These are phyloP conservation scores for Dryocosmus kuriphilus DNA, from an alignment of 2,888 invertebrate species.

Conservation along the genomic window DNA sequence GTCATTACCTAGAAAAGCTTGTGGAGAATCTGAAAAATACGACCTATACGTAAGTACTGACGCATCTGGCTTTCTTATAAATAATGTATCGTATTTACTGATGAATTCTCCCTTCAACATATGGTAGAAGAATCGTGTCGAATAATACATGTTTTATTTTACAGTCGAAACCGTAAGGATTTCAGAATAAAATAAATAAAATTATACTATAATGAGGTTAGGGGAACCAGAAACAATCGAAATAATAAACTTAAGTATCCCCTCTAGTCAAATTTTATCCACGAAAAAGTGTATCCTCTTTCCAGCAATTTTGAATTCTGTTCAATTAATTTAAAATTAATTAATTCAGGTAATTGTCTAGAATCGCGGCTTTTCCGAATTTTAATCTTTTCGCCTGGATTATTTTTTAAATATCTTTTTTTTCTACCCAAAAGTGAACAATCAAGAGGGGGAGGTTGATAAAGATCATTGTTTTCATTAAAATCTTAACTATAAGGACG, in stretches of 20 bases:
- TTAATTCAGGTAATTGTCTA: too few relatives aligned
- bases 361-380: too few relatives aligned
- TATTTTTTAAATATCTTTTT: too few relatives aligned
- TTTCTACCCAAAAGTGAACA: too few relatives aligned
- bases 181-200: conserved; percentile 36
- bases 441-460: too few relatives aligned
- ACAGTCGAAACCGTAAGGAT: neutral
- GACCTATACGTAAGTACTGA: neutral
- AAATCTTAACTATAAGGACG: too few relatives aligned
- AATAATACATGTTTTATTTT: conserved; percentile 51
- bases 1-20: too few relatives aligned
- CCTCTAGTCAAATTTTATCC: neutral
- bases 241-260: neutral
- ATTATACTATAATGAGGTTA: neutral
- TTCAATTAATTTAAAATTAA: too few relatives aligned
- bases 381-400: too few relatives aligned
- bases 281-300: neutral
- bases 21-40: neutral
- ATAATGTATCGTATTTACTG: conserved; percentile 74
- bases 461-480: too few relatives aligned
- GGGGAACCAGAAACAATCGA: neutral
- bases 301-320: too few relatives aligned
- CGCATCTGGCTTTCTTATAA: conserved; percentile 58
- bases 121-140: conserved; percentile 51
- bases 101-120: conserved; percentile 59